These are phyloP conservation scores for Callospermophilus lateralis DNA, from an alignment of 2,113 vertebrate genomes.

Conservation along the genomic window DNA sequence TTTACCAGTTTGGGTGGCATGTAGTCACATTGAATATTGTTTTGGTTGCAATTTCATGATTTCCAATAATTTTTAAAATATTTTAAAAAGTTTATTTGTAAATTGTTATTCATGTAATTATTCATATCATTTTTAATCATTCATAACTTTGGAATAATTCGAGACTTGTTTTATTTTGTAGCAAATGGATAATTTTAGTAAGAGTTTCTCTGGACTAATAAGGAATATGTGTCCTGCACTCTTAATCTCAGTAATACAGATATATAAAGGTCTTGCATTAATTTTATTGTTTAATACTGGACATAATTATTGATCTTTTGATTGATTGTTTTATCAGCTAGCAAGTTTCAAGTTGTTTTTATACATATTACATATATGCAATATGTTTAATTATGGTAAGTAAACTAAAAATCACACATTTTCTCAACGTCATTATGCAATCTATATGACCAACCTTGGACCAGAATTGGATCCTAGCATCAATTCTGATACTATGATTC, in stretches of 20 bases:
- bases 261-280: neutral
- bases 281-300: neutral
- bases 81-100: neutral
- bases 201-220: neutral
- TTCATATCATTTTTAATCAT: neutral
- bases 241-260: neutral
- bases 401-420: neutral
- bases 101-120: neutral
- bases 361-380: neutral
- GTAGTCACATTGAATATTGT: neutral
- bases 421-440: neutral
- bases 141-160: neutral
- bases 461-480: too few species aligned
- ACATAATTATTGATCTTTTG: neutral
- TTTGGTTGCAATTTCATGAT: neutral
- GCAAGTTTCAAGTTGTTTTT: neutral
- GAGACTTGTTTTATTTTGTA: neutral
- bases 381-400: neutral
- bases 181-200: neutral
- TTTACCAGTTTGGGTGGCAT: neutral
- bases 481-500: neutral
- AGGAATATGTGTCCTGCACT: neutral
- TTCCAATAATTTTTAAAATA: neutral
- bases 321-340: neutral
- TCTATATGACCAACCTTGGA: neutral